Evolutionary conservation across 2,888 invertebrate species (phyloP).

Genomic region (Cheilosia variabilis): DNA sequence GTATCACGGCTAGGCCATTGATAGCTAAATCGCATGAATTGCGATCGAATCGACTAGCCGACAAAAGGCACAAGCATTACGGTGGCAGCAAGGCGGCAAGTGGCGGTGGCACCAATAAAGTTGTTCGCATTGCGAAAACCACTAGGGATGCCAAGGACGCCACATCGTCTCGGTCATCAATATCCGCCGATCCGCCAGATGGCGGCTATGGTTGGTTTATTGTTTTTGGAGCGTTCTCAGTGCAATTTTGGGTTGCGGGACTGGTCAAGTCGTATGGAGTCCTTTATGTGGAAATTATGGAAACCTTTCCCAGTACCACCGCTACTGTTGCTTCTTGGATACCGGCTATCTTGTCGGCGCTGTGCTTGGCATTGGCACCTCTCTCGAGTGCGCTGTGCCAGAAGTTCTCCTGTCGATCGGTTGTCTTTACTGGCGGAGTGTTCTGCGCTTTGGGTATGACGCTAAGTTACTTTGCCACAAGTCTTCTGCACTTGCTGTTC

Average conservation of each 20-base stretch:
- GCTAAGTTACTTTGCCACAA: constrained; percentile 88
- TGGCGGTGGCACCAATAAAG: constrained; percentile 38
- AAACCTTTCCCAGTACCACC: constrained; percentile 90
- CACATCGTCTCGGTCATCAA: constrained; percentile 81
- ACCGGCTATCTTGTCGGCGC: constrained; percentile 90
- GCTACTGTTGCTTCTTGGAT: constrained; percentile 92
- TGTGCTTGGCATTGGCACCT: constrained; percentile 90
- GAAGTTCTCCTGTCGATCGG: constrained; percentile 87
- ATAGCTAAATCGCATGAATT: constrained; percentile 88
- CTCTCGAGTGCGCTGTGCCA: constrained; percentile 90
- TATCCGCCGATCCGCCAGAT: constrained; percentile 85
- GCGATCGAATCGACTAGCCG: constrained; percentile 80
- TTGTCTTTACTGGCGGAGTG: constrained; percentile 89
- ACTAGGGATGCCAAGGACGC: constrained; percentile 65
- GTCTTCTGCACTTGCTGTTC: constrained; percentile 88
- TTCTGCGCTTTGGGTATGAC: constrained; percentile 89
- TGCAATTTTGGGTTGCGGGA: constrained; percentile 92
- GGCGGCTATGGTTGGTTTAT: constrained; percentile 92
- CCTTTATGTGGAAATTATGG: constrained; percentile 91
- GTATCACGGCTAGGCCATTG: constrained; percentile 89
- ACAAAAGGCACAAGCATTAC: constrained; percentile 51
- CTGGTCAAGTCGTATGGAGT: constrained; percentile 92
- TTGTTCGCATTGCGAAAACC: constrained; percentile 59
- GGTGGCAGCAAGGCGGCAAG: constrained; percentile 44
- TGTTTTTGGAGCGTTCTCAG: constrained; percentile 90